phyloP scores from a whole-genome alignment of 2,888 invertebrate genomes.

The Caenorhabditis uteleia region DNA sequence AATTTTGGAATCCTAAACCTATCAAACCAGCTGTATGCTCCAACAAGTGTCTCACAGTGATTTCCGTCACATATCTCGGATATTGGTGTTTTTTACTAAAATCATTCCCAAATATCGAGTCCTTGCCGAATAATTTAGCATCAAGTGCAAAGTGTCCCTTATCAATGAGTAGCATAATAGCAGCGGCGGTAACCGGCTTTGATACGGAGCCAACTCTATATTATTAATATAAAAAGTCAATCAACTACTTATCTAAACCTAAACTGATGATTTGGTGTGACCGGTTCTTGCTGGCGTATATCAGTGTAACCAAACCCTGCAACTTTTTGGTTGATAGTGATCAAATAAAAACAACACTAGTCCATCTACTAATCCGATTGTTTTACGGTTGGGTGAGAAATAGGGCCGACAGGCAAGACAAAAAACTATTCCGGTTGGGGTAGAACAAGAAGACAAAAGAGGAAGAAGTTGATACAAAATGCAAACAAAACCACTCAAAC shows the following conservation, averaged over 20 bases:
- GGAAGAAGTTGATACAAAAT: slow-evolving; percentile 11
- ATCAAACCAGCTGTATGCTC: slow-evolving; percentile 64
- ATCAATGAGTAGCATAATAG: slow-evolving; percentile 63
- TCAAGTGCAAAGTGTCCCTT: slow-evolving; percentile 59
- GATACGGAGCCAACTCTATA: slow-evolving; percentile 66
- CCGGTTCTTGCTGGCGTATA: slow-evolving; percentile 57
- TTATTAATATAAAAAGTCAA: background rate
- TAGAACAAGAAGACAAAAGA: slow-evolving; percentile 9
- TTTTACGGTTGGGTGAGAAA: background rate
- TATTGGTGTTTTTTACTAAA: slow-evolving; percentile 58
- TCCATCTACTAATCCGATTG: slow-evolving; percentile 30
- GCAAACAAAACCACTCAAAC: slow-evolving; percentile 45
- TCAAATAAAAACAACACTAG: no score
- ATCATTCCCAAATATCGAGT: slow-evolving; percentile 59
- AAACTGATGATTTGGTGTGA: slow-evolving; percentile 66
- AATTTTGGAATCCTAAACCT: background rate
- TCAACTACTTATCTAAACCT: slow-evolving; percentile 14
- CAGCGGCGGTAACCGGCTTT: slow-evolving; percentile 67
- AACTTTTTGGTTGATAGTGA: slow-evolving; percentile 17
- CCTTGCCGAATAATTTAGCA: slow-evolving; percentile 58
- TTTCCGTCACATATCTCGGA: slow-evolving; percentile 60
- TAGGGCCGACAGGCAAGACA: background rate
- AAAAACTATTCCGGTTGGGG: slow-evolving; percentile 4
- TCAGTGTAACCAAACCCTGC: slow-evolving; percentile 66
- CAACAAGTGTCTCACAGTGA: slow-evolving; percentile 64